Evolutionary conservation across 2,113 vertebrate genomes (phyloP).

Genomic region (Bufo bufo): DNA sequence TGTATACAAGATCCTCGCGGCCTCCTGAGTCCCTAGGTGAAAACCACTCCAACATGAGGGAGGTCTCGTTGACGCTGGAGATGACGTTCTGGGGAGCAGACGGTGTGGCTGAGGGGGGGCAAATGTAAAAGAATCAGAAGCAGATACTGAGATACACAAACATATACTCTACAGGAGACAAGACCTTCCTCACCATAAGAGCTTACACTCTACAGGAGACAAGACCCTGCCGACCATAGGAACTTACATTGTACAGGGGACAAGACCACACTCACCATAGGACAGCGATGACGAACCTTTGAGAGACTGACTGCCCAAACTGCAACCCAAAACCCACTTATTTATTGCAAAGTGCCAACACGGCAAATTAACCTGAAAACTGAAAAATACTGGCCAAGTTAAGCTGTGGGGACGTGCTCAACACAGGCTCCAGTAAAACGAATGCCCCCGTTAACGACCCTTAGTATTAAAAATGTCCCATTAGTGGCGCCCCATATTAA

Average conservation of each 20-base stretch:
- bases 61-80: conserved; percentile 94
- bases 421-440: no score
- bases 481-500: no score
- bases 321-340: no score
- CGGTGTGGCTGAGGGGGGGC: conserved; percentile 78
- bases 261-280: no score
- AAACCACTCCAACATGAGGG: conserved; percentile 88
- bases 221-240: neutral
- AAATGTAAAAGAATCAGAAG: neutral
- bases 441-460: no score
- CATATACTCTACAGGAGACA: neutral
- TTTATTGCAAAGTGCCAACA: no score
- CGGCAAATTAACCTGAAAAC: no score
- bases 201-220: neutral
- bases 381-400: no score
- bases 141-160: neutral
- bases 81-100: conserved; percentile 86
- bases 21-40: conserved; percentile 82
- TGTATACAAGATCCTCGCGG: conserved; percentile 91
- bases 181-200: neutral
- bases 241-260: neutral
- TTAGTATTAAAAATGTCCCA: no score
- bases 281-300: no score
- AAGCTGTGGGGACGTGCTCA: no score
- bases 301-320: no score